Percentiles rank a stretch among this genome's conserved stretches.
Evolutionary conservation across 2,113 vertebrate species (phyloP).

Genomic region (Mugil cephalus): DNA sequence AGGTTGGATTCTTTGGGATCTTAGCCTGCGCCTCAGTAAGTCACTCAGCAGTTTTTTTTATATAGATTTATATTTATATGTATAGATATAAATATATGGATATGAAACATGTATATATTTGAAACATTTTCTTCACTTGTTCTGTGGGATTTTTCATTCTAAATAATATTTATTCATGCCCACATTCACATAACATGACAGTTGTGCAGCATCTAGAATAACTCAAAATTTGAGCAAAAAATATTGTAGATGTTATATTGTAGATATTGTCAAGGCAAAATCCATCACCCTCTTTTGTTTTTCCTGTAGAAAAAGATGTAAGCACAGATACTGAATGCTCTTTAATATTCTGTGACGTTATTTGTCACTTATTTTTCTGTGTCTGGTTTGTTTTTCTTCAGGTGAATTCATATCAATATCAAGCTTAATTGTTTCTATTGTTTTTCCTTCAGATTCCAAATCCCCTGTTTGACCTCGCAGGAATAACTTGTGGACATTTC

Average conservation of each 20-base stretch:
- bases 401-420: not conserved
- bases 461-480: slow-evolving; percentile 90
- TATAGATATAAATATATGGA: too few relatives aligned
- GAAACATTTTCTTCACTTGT: too few relatives aligned
- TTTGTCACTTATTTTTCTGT: not conserved
- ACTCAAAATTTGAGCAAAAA: not conserved
- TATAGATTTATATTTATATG: too few relatives aligned
- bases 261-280: not conserved
- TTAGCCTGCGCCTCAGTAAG: slow-evolving; percentile 91
- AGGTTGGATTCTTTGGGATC: slow-evolving; percentile 92
- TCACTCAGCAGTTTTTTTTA: slow-evolving; percentile 43
- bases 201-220: not conserved
- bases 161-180: not conserved
- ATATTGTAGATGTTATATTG: not conserved
- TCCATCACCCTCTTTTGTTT: not conserved
- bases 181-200: not conserved
- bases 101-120: too few relatives aligned
- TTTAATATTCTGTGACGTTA: not conserved
- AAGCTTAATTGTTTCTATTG: not conserved
- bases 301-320: not conserved
- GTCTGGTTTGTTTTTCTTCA: not conserved
- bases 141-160: not conserved
- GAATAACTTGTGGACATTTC: slow-evolving; percentile 92
- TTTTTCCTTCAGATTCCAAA: slow-evolving; percentile 87
- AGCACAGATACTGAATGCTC: not conserved